Evolutionary conservation across 1,140 invertebrate genomes (phyloP), one percentile per base, ranked within the genome.

Genomic region (Epicauta chinensis): DNA sequence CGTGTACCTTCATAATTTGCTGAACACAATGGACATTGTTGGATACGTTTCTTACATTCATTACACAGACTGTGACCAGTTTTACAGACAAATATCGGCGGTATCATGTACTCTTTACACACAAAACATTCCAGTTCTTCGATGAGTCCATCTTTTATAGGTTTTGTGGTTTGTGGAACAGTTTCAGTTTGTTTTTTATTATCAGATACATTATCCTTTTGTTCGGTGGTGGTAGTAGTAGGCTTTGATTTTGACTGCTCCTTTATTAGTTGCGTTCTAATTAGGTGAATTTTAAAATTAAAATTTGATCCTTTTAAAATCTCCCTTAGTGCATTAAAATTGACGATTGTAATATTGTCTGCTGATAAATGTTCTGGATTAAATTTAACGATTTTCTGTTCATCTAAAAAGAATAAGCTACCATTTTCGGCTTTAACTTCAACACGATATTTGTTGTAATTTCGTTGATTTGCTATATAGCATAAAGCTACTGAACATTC

Each of bases 11-110:
- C 29, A 6, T 64, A 53, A 9, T 34, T 10, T 1, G 34, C 35
- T 43, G 41, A 34, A 37, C 62, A 63, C 2, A 41, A 31, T 0
- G 55, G 56, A 49, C 61, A 65, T 47, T 76, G 76, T 1, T 76
- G 74, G 11, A 89, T 69, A 47, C 81, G 83, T 15, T 74, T 73
- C 43, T 83, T 74, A 71, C 88, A 91, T 5, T 71, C 70, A 42
- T 78, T 75, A 68, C 88, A 91, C 2, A 89, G 76, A 58, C 87
- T 81, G 70, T 91, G 88, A 2, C 87, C 87, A 58, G 78, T 80
- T 55, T 84, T 79, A 64, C 88, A 91, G 66, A 89, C 83, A 37
- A 70, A 73, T 53, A 81, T 86, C 6, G 88, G 88, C 34, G 84
- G 81, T 13, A 81, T 73, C 68, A 89, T 86, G 63, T 81, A 82